Evolutionary conservation across 2,888 invertebrate species (phyloP), one percentile per base, ranked within the genome.

Genomic region (Eilema sororculum): DNA sequence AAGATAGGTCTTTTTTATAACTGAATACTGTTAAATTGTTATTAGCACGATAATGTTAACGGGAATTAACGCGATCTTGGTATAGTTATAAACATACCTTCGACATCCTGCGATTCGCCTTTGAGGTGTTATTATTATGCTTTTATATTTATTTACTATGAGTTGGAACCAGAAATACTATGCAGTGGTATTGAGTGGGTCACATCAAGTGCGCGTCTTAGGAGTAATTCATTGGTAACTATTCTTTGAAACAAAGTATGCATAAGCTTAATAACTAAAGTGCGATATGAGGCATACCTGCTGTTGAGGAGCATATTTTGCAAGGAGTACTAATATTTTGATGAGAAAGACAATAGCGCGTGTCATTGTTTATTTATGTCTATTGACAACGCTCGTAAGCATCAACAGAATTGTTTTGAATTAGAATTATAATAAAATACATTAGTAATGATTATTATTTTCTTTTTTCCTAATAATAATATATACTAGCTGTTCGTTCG

Each of bases 351-450:
- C 64, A 64, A 64, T 64, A 28, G 58, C 20, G 25, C 16, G 41
- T 65, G 65, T 57, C 24, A 57, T 57, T 65, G 65, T 65, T 65
- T 65, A 57, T 37, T 16, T 66, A 41, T n/a, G 33, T 22, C 24
- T 37, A n/a, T 22, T 12, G 13, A 58, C 58, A 58, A 28, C 13
- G 58, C 9, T 28, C 5, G 58, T 58, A n/a, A 52, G 16, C 20
- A 52, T 52, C 52, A 52, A 52, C n/a, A n/a, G 58, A 13, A 58
- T 58, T 24, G 25, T 58, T 58, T 25, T 16, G 16, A 25, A 58
- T 57, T 57, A 2, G 12, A 37, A 37, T 37, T 10, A 10, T 0
- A 37, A 37, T 12, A 10, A 10, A 37, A 37, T 12, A 37, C 33
- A 37, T 37, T 37, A 12, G 12, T 37, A 12, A 37, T 37, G 12